These are phyloP conservation scores for Neotragus pygmaeus DNA, from an alignment of 2,113 vertebrate genomes.

Conservation along the genomic window DNA sequence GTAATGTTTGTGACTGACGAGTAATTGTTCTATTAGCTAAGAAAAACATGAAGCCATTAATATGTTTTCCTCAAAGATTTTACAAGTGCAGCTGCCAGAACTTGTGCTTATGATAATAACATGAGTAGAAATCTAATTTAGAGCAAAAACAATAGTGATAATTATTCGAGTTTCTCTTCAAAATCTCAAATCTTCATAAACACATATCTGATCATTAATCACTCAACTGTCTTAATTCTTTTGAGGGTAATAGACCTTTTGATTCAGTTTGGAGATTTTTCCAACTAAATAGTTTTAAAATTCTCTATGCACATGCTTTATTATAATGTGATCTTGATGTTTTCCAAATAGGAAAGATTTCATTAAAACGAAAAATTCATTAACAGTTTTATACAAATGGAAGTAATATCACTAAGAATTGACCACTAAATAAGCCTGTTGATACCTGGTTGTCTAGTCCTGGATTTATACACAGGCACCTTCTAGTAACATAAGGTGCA, in stretches of 20 bases:
- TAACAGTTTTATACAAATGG: not conserved
- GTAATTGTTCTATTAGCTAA: not conserved
- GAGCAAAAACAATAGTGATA: not conserved
- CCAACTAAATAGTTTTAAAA: not conserved
- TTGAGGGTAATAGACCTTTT: not conserved
- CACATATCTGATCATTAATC: not conserved
- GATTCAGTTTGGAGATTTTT: not conserved
- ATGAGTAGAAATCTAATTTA: not conserved
- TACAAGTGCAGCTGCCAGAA: not conserved
- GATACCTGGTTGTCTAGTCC: not conserved
- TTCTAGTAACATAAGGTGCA: too few species aligned
- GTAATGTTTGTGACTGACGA: not conserved
- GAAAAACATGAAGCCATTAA: not conserved
- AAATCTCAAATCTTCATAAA: not conserved
- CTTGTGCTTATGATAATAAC: not conserved
- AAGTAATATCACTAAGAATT: not conserved
- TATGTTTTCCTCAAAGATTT: not conserved
- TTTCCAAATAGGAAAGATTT: not conserved
- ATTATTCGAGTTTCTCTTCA: not conserved
- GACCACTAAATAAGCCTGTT: not conserved
- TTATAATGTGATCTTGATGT: not conserved
- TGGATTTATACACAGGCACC: rapidly evolving
- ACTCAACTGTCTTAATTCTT: not conserved
- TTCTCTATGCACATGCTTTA: not conserved
- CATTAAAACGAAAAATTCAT: not conserved